Percentiles rank a stretch among this genome's conserved stretches.
These are phyloP conservation scores for Tetrao urogallus DNA, from an alignment of 2,113 vertebrate genomes.

Conservation along the genomic window DNA sequence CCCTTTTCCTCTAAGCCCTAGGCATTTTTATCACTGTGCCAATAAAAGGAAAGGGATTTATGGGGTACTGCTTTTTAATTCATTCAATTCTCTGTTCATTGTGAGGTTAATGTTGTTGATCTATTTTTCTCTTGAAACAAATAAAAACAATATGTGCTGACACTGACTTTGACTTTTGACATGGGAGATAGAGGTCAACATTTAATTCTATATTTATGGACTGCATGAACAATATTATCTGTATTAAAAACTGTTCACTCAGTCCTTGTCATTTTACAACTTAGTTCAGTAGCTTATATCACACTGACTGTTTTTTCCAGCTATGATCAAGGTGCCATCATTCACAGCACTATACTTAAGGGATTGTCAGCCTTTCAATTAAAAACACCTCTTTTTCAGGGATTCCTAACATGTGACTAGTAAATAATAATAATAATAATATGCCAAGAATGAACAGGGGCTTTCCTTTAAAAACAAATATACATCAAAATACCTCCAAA, in stretches of 20 bases:
- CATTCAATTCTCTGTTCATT: constrained; percentile 86
- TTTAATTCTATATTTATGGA: constrained; percentile 85
- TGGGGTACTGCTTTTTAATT: constrained; percentile 83
- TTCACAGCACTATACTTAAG: constrained; percentile 7
- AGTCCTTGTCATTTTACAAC: constrained; percentile 81
- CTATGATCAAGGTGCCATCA: constrained; percentile 54
- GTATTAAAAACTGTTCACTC: constrained; percentile 80
- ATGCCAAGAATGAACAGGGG: neutral
- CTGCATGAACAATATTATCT: constrained; percentile 78
- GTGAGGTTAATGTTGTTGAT: constrained; percentile 84
- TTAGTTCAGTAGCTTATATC: constrained; percentile 56
- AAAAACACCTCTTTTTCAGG: neutral
- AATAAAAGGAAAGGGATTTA: constrained; percentile 83
- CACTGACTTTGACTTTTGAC: constrained; percentile 82
- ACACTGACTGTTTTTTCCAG: neutral
- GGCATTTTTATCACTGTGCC: constrained; percentile 82
- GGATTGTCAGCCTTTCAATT: constrained; percentile 17
- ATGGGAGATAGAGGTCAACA: constrained; percentile 79
- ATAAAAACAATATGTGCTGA: constrained; percentile 84
- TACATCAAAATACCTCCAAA: neutral
- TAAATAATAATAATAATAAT: neutral
- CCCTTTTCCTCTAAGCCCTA: constrained; percentile 71
- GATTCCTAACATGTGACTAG: neutral
- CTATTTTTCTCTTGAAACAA: constrained; percentile 85
- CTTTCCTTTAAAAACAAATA: constrained; percentile 15